Evolutionary conservation across 2,797 vertebrate genomes (phyloP).

Genomic region (Amazona ochrocephala): DNA sequence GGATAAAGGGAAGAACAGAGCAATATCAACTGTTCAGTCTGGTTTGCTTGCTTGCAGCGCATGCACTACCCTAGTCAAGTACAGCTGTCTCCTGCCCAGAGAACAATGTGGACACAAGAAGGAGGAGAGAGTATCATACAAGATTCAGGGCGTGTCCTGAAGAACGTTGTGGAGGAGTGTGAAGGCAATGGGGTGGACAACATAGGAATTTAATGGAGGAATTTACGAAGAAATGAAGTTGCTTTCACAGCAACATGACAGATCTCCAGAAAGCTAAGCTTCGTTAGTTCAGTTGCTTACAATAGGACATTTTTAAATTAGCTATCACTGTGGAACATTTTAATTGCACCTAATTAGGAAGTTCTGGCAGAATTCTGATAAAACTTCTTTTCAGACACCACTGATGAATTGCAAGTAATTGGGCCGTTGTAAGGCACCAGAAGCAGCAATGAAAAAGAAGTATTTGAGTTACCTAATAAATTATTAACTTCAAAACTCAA

Average conservation of each 20-base stretch:
- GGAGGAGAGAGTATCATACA: neutral
- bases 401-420: neutral
- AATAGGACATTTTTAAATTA: conserved; percentile 14
- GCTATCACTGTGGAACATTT: neutral
- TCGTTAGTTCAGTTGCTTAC: neutral
- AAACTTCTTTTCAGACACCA: neutral
- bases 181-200: neutral
- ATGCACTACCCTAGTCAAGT: neutral
- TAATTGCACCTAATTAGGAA: conserved; percentile 12
- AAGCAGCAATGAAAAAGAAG: neutral
- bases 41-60: neutral
- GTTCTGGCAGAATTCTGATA: conserved; percentile 11
- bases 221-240: neutral
- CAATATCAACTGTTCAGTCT: neutral
- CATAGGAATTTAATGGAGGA: neutral
- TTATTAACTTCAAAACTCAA: neutral
- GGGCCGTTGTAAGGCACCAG: neutral
- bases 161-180: rapidly evolving
- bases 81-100: neutral
- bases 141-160: neutral
- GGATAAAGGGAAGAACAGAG: neutral
- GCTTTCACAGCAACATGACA: neutral
- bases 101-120: neutral
- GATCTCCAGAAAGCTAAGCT: neutral
- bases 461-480: neutral